Evolutionary conservation across 1,140 invertebrate genomes (phyloP), one percentile per base, ranked within the genome.

Genomic region (Laupala kohalensis): DNA sequence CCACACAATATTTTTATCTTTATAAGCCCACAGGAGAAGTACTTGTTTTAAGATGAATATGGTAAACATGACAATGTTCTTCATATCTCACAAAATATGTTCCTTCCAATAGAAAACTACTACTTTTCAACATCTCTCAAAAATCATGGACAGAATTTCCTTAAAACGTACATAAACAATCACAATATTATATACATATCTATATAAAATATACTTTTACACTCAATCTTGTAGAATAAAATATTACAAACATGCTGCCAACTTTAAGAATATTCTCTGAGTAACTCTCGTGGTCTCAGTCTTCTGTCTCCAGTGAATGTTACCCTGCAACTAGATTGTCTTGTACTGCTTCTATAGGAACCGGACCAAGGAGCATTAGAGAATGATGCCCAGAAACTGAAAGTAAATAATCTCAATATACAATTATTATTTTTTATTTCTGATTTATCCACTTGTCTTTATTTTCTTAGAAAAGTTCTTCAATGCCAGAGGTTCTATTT

Each of bases 331-430:
- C 25, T 72, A 72, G 25, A 72, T 66, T 26, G 65, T 24, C 25
- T 72, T 66, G 63, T 72, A 72, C 0, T 67, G 30, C 26, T 13
- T 28, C n/a, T 37, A 25, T 13, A 72, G 67, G 37, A 25, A 26
- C 27, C 67, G 65, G 12, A 65, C 71, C 71, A 72, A 26, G 25
- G 25, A 26, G 62, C 71, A 72, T 0, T 64, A 64, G 23, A 72
- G 25, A 5, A 68, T 25, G 30, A 72, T 29, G 13, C 71, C 71
- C 65, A 72, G 15, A 23, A 72, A 67, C 71, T 72, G 71, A 6
- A 72, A 72, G 25, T 25, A 19, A 67, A 67, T 15, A 29, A n/a
- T n/a, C n/a, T n/a, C n/a, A n/a, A n/a, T n/a, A n/a, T n/a, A n/a
- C n/a, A n/a, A n/a, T n/a, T n/a, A n/a, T n/a, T n/a, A n/a, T n/a